phyloP scores from a whole-genome alignment of 1,140 invertebrate genomes.

The Drosophila quadrilineata region DNA sequence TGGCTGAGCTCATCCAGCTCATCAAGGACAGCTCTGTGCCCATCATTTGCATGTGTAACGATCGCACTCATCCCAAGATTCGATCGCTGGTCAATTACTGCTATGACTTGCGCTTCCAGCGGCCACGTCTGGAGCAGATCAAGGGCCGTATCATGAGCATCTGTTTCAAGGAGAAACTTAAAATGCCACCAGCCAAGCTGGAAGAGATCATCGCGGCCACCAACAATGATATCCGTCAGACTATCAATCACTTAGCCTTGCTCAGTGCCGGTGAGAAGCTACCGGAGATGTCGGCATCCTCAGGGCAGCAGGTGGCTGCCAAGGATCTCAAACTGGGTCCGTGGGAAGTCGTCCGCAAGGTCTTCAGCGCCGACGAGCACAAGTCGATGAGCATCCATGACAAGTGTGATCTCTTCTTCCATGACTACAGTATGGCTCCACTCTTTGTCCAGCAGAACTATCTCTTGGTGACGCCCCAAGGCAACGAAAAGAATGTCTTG shows the following conservation, averaged over 20 bases:
- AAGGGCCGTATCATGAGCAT: conserved; percentile 94
- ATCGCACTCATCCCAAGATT: conserved; percentile 96
- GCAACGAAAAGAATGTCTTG: conserved; percentile 85
- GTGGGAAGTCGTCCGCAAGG: conserved; percentile 95
- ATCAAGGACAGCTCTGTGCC: conserved; percentile 96
- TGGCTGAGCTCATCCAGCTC: conserved; percentile 95
- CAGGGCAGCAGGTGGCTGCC: conserved; percentile 82
- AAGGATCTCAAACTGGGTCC: conserved; percentile 95
- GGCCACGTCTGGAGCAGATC: conserved; percentile 94
- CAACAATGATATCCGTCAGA: conserved; percentile 96
- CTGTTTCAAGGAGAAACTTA: conserved; percentile 95
- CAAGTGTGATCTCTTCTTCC: conserved; percentile 96
- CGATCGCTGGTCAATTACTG: conserved; percentile 96
- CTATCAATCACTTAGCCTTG: conserved; percentile 93
- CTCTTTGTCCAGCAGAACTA: conserved; percentile 99
- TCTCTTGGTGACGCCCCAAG: conserved; percentile 86
- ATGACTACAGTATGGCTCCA: conserved; percentile 97
- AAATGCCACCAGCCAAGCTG: conserved; percentile 89
- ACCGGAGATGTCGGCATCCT: conserved; percentile 21
- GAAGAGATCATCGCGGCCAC: conserved; percentile 93
- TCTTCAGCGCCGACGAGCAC: conserved; percentile 93
- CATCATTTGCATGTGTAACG: conserved; percentile 99
- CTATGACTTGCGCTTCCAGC: conserved; percentile 93
- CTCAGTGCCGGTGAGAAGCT: conserved; percentile 85
- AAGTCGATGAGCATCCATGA: conserved; percentile 91